These are phyloP conservation scores for Campoplex capitator DNA, from an alignment of 2,888 invertebrate genomes.

Conservation along the genomic window DNA sequence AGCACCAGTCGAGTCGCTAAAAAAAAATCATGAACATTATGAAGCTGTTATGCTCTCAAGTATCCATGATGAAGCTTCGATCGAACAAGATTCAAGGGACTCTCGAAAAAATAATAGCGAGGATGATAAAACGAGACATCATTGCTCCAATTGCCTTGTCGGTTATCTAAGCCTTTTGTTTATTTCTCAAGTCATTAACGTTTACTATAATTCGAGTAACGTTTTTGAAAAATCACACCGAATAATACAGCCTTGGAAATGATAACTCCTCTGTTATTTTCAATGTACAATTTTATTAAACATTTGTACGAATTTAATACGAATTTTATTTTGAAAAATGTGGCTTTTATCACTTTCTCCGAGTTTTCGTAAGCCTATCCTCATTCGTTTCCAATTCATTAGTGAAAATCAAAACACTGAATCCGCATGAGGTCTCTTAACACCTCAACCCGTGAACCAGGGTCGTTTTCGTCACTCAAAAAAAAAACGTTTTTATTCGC, in stretches of 20 bases:
- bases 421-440: too few species aligned
- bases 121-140: background rate
- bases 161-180: background rate
- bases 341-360: background rate
- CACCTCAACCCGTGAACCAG: too few species aligned
- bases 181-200: background rate
- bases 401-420: too few species aligned
- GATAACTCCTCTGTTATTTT: background rate
- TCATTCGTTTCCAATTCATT: background rate
- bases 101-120: background rate
- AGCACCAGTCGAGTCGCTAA: slow-evolving; percentile 35
- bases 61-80: background rate
- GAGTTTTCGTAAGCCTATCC: background rate
- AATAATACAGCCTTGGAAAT: slow-evolving; percentile 50
- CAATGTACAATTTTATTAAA: slow-evolving; percentile 23
- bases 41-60: background rate
- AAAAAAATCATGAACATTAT: background rate
- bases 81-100: background rate
- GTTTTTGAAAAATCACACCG: background rate
- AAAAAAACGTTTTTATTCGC: too few species aligned
- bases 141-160: background rate
- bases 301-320: slow-evolving; percentile 39
- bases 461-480: too few species aligned
- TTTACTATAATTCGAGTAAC: background rate
- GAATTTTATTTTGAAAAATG: slow-evolving; percentile 25